Conservation (phyloP, 2,888 invertebrate species). For the Tortrix viridana region DNA sequence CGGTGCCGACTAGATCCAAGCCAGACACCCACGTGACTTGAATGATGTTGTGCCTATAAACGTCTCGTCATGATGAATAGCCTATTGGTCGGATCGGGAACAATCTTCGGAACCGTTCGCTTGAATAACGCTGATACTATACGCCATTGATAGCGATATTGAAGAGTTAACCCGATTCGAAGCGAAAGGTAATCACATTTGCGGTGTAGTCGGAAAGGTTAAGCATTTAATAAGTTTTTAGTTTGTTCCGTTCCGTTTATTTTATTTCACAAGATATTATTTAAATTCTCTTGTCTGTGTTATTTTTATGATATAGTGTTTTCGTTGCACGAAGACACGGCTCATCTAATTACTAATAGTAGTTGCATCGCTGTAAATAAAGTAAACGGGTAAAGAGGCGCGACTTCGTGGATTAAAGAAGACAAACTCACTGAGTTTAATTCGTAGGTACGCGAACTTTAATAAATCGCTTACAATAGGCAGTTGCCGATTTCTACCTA, state of each 20-base stretch:
- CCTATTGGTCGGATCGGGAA: neutral
- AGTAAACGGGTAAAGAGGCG: too few species aligned
- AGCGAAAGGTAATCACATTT: constrained; percentile 10
- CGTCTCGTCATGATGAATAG: constrained; percentile 9
- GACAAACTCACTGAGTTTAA: too few species aligned
- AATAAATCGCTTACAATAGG: neutral
- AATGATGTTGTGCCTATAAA: neutral
- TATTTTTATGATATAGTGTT: too few species aligned
- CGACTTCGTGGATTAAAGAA: too few species aligned
- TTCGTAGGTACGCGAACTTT: too few species aligned
- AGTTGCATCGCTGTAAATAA: too few species aligned
- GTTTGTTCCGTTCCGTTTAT: neutral
- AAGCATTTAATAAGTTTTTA: neutral
- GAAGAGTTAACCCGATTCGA: constrained; percentile 9
- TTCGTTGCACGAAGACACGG: too few species aligned
- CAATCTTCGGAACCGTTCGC: constrained; percentile 16
- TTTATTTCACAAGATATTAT: too few species aligned
- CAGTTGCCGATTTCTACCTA: constrained; percentile 8
- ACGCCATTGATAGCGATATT: constrained; percentile 11
- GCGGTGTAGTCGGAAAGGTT: constrained; percentile 13
- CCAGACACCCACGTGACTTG: too few species aligned
- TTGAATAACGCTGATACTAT: constrained; percentile 6
- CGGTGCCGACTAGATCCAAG: too few species aligned
- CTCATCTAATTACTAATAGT: too few species aligned
- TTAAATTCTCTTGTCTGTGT: too few species aligned